Conservation (phyloP, 2,888 invertebrate species). For the Apodemia duryi region DNA sequence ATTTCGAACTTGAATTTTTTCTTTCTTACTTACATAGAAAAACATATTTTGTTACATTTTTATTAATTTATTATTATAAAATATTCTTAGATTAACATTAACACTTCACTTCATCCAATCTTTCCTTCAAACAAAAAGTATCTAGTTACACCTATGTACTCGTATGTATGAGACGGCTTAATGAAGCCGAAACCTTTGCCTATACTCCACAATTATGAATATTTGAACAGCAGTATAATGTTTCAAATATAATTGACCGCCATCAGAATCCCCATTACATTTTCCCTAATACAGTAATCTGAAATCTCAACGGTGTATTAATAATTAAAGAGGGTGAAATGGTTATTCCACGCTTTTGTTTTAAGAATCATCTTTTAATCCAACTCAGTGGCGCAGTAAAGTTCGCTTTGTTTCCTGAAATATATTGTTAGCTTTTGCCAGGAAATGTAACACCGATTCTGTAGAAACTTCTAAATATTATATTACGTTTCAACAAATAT, state of each 20-base stretch:
- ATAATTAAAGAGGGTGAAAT: conserved; percentile 64
- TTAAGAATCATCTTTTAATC: conserved; percentile 51
- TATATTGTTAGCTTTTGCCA: neutral
- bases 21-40: too few relatives aligned
- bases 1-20: too few relatives aligned
- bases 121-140: neutral
- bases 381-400: conserved; percentile 16
- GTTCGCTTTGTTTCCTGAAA: conserved; percentile 16
- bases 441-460: conserved; percentile 4
- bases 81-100: too few relatives aligned
- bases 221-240: conserved; percentile 5
- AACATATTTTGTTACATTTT: too few relatives aligned
- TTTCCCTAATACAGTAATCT: conserved; percentile 51
- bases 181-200: neutral
- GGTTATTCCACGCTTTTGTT: conserved; percentile 53
- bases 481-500: neutral
- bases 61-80: too few relatives aligned
- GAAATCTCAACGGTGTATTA: conserved; percentile 54
- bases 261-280: conserved; percentile 11
- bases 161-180: neutral
- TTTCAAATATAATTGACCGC: conserved; percentile 12
- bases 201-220: neutral
- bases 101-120: neutral
- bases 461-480: neutral
- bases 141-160: neutral